phyloP scores from a whole-genome alignment of 2,113 vertebrate species.

The Psephotus haematonotus region DNA sequence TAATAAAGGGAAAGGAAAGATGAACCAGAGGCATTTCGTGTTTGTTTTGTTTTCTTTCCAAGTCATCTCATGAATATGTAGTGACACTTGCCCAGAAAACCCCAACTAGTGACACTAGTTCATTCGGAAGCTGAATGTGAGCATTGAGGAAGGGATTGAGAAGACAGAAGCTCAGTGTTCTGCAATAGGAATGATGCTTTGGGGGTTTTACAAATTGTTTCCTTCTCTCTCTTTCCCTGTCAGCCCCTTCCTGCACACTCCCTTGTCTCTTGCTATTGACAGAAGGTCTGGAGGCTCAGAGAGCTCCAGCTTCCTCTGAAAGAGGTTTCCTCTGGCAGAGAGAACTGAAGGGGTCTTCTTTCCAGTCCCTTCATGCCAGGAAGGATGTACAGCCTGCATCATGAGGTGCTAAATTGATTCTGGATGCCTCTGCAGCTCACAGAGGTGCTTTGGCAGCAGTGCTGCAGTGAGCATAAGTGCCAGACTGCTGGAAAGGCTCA shows the following conservation, averaged over 20 bases:
- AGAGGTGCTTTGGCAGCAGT: background rate
- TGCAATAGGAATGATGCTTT: background rate
- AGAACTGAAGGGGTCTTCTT: background rate
- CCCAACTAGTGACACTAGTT: too few relatives aligned
- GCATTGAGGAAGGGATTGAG: background rate
- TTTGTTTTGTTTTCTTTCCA: background rate
- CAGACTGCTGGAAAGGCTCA: background rate
- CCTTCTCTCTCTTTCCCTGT: background rate
- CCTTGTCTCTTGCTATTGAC: background rate
- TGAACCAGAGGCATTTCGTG: background rate
- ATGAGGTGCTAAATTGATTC: background rate
- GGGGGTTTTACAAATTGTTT: background rate
- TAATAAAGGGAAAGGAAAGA: background rate
- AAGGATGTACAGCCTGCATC: background rate
- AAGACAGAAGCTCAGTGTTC: background rate
- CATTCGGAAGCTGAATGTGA: background rate
- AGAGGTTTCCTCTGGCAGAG: background rate
- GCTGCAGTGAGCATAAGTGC: background rate
- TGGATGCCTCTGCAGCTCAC: background rate
- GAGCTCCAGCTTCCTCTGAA: background rate
- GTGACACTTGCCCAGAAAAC: background rate
- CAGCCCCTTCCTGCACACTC: background rate
- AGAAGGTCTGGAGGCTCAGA: background rate
- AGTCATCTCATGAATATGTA: background rate
- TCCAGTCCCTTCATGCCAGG: background rate